Base-by-base conservation (phyloP, 2,888 invertebrate genomes). In the Buathra laborator region DNA sequence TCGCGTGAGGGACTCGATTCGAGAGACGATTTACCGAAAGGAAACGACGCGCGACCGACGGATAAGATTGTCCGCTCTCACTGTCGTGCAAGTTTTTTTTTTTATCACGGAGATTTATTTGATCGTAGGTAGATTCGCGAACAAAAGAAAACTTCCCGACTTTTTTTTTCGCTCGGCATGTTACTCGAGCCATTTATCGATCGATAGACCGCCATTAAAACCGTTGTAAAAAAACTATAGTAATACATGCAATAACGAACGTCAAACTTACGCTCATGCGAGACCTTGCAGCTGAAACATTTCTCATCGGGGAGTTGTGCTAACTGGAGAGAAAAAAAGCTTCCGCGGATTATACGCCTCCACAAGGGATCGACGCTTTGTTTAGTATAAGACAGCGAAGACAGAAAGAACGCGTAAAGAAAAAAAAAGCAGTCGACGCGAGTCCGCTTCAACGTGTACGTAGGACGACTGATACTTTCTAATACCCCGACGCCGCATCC, bases 391-490 rank as follows among this genome's bases (percentile, higher is more conserved):
- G 48, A 78, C 62, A 80, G 46, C 29, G 44, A 64, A 77, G 62
- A 79, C 51, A 53, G 62, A 72, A 62, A 76, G 48, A 48, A 9
- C 48, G 48, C 59, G 48, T 29, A n/a, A 16, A 14, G 51, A 77
- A 29, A 66, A 62, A 67, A 77, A 77, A 29, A 66, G 32, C 14
- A 14, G 16, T 68, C 44, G 51, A 71, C 71, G 32, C 37, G 24
- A 53, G 62, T 32, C 48, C n/a, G 56, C 72, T 83, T 37, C 51
- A 29, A 51, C 78, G 71, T 68, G 32, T 64, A 79, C 85, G 78
- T 87, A 83, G 83, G 82, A 72, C 72, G 85, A 84, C 72, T 64
- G 70, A 84, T 84, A 86, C 86, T 86, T 87, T 87, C 87, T 87
- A 87, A 87, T 86, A 78, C 72, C 24, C 29, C 48, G 72, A 81